Conservation (phyloP, 2,113 vertebrate genomes). For the Crypturellus undulatus region DNA sequence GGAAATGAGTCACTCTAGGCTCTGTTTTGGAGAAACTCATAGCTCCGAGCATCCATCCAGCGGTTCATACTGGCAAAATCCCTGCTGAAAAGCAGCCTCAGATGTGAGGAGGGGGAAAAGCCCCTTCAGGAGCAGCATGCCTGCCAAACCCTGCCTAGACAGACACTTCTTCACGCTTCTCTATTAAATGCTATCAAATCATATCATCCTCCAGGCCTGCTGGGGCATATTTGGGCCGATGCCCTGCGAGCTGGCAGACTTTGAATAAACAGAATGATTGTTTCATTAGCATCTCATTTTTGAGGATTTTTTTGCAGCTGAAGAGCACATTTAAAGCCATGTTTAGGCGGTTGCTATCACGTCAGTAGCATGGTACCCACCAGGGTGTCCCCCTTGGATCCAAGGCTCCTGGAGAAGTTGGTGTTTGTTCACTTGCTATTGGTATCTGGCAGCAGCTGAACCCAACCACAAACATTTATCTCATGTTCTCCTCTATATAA, state of each 20-base stretch:
- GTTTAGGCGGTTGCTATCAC: not conserved
- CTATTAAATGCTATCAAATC: not conserved
- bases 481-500: not conserved
- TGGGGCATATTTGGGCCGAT: not conserved
- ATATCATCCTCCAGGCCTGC: not conserved
- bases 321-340: not conserved
- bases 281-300: not conserved
- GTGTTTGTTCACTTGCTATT: rapidly evolving
- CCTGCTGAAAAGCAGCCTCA: not conserved
- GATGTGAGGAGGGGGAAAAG: rapidly evolving
- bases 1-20: not conserved
- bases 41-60: not conserved
- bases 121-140: not conserved
- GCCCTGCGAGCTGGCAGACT: not conserved
- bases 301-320: not conserved
- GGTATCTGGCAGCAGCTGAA: rapidly evolving
- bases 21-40: not conserved
- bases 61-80: not conserved
- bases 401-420: not conserved
- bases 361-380: not conserved
- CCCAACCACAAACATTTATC: not conserved
- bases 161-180: not conserved
- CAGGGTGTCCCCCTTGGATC: not conserved
- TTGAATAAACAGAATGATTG: not conserved
- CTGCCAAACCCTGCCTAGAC: not conserved